Evolutionary conservation across 1,140 invertebrate genomes (phyloP), one percentile per base, ranked within the genome.

Genomic region (Nasonia vitripennis): DNA sequence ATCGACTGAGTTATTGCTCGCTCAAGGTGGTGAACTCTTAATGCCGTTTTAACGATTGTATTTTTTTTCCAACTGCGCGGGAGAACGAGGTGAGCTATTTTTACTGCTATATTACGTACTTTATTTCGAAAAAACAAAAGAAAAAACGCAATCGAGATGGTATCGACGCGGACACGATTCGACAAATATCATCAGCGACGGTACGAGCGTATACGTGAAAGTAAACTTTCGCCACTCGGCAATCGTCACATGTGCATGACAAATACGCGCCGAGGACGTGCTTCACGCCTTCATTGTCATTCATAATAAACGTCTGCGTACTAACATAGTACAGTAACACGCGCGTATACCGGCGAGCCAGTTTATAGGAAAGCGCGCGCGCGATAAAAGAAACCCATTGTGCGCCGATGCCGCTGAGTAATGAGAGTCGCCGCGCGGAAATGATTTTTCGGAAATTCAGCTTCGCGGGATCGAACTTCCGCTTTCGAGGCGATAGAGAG

Each of bases 1-100:
- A 81, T 81, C 70, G 62, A 11, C 11, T 12, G 23, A 55, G 27
- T 81, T 71, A 71, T 71, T 73, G 41, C 34, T 45, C 79, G 10
- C 27, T 67, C 17, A 37, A 67, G 41, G 41, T 45, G 41, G 0
- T 45, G 41, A 45, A 67, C n/a, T 67, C 14, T 20, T 67, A 67
- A 67, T 20, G n/a, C 20, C 62, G 62, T 4, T 20, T 67, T 67
- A 20, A 20, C 14, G n/a, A 67, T 67, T 67, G 4, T 67, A n/a
- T 67, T 27, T 67, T 67, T 67, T 67, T 67, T 67, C n/a, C 62
- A 67, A 67, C 27, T 27, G n/a, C 20, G 1, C 14, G 34, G 34
- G n/a, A 17, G 62, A 67, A 45, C 9, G 41, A 45, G 41, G 41
- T 10, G 41, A 45, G 41, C 41, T 45, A 45, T 45, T 45, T 45